Percentiles rank a stretch among this genome's conserved stretches.
These are phyloP conservation scores for Spermophilus dauricus DNA, from an alignment of 2,113 vertebrate genomes.

Conservation along the genomic window DNA sequence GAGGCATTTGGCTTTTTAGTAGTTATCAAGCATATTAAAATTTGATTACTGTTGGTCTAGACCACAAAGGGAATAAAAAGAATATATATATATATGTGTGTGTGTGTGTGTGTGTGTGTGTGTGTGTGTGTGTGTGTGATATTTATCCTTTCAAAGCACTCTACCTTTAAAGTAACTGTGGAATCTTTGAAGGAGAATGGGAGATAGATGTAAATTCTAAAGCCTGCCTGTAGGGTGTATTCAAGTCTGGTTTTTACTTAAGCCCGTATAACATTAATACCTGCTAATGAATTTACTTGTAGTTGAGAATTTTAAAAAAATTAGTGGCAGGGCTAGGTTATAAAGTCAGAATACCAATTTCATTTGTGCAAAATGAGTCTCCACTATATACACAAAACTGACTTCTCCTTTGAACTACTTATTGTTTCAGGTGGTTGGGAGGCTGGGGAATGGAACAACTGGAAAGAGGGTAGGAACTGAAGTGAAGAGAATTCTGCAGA, in stretches of 20 bases:
- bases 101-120: no score
- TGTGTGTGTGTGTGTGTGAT: no score
- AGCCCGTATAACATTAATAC: background rate
- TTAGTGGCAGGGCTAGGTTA: background rate
- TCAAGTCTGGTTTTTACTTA: background rate
- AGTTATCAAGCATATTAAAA: background rate
- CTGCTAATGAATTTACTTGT: background rate
- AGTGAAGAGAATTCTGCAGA: no score
- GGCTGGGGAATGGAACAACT: background rate
- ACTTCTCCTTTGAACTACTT: background rate
- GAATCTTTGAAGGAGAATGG: background rate
- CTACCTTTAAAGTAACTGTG: background rate
- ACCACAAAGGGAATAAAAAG: background rate
- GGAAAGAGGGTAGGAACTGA: no score
- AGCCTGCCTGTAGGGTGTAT: background rate
- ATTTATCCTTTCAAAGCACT: background rate
- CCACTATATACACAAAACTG: background rate
- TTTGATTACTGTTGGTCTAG: background rate
- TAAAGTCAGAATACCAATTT: background rate
- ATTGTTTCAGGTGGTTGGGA: background rate
- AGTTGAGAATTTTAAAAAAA: background rate
- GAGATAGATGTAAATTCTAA: background rate
- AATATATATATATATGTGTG: background rate
- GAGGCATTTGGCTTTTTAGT: background rate
- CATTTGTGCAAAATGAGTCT: background rate